These are phyloP conservation scores for Meta bourneti DNA, from an alignment of 2,888 invertebrate species.

Conservation along the genomic window DNA sequence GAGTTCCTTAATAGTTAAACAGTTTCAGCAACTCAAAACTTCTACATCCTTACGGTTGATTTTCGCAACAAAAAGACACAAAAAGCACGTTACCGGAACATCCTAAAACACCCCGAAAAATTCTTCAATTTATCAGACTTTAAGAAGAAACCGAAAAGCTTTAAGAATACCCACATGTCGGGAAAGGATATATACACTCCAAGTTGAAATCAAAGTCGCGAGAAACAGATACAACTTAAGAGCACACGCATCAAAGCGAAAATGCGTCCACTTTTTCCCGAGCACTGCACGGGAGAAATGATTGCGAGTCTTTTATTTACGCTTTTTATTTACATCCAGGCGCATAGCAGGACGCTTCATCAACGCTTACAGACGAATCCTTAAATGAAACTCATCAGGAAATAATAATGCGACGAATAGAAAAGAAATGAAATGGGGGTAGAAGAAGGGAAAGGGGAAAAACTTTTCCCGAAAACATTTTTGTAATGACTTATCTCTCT, in stretches of 20 bases:
- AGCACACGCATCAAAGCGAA: not conserved
- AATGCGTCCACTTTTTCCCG: not conserved
- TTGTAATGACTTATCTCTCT: conserved; percentile 72
- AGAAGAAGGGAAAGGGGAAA: not conserved
- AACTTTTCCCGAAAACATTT: conserved; percentile 63
- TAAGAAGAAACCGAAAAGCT: not conserved
- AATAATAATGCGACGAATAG: conserved; percentile 72
- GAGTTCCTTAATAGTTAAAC: too few relatives aligned
- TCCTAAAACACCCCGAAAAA: not conserved
- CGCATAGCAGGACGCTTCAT: conserved; percentile 28
- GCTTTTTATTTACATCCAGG: not conserved
- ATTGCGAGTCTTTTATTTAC: not conserved
- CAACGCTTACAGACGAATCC: conserved; percentile 21
- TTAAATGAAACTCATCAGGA: conserved; percentile 72
- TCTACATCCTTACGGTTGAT: not conserved
- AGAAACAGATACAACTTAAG: too few relatives aligned
- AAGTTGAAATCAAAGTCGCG: too few relatives aligned
- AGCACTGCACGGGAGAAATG: not conserved
- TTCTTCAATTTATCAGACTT: not conserved
- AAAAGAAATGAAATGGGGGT: conserved; percentile 12
- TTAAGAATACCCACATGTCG: too few relatives aligned
- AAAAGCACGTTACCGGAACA: not conserved
- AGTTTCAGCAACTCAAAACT: not conserved
- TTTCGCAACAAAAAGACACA: not conserved
- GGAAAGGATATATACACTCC: too few relatives aligned